Evolutionary conservation across 1,140 invertebrate species (phyloP).

Genomic region (Calycopis cecrops): DNA sequence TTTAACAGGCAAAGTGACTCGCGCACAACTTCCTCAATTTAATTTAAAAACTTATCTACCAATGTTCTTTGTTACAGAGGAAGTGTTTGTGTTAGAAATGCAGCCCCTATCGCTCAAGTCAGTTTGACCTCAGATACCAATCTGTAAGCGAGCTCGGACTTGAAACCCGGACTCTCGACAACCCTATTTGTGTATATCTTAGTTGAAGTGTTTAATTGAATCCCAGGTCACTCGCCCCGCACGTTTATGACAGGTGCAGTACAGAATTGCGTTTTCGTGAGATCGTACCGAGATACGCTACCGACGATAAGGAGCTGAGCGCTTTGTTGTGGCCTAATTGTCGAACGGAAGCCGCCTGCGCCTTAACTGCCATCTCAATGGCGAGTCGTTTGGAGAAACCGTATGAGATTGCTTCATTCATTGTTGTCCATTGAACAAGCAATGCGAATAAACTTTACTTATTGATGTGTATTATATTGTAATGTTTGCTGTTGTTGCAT

Average conservation of each 20-base stretch:
- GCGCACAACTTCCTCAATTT: too few relatives aligned
- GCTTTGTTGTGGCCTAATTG: constrained; percentile 24
- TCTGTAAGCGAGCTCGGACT: too few relatives aligned
- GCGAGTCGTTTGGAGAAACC: constrained; percentile 54
- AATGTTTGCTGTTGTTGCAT: background rate
- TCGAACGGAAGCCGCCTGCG: constrained; percentile 56
- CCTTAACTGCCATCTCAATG: constrained; percentile 45
- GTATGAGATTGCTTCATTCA: constrained; percentile 69
- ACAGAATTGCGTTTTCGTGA: constrained; percentile 65
- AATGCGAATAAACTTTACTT: constrained; percentile 36
- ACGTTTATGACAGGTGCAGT: constrained; percentile 60
- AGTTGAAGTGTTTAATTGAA: constrained; percentile 57
- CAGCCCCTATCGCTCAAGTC: too few relatives aligned
- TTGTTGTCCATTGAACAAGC: constrained; percentile 61
- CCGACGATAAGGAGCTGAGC: constrained; percentile 48
- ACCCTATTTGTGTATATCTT: constrained; percentile 36
- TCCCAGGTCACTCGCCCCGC: constrained; percentile 42
- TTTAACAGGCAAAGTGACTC: too few relatives aligned
- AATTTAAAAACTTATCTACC: too few relatives aligned
- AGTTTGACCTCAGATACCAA: too few relatives aligned
- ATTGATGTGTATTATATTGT: too few relatives aligned
- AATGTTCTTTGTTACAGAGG: too few relatives aligned
- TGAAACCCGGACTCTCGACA: too few relatives aligned
- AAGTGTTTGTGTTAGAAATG: too few relatives aligned
- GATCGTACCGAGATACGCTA: constrained; percentile 63